A percentile compares a stretch with the other conserved stretches of the same genome.
phyloP scores from a whole-genome alignment of 1,140 invertebrate species.

The Aricia agestis region DNA sequence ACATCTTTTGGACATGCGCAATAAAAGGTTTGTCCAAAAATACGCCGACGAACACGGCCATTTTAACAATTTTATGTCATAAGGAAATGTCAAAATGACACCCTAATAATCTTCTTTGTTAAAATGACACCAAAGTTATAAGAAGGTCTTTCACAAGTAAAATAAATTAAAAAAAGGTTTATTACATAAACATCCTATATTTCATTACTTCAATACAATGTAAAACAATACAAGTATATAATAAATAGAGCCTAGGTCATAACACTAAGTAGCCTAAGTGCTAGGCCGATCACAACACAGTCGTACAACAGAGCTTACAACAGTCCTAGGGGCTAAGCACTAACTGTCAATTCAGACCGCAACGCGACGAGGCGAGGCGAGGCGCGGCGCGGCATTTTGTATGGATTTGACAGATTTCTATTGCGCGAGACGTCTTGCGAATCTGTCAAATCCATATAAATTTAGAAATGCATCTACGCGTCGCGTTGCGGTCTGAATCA shows the following conservation, averaged over 20 bases:
- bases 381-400: too few species aligned
- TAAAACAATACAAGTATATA: conserved; percentile 1
- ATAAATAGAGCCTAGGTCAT: not conserved
- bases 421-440: too few species aligned
- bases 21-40: too few species aligned
- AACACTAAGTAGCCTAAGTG: conserved; percentile 1
- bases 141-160: not conserved
- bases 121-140: not conserved
- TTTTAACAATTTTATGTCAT: not conserved
- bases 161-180: not conserved
- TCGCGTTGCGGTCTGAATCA: too few species aligned
- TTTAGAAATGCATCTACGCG: too few species aligned
- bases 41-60: too few species aligned
- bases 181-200: not conserved
- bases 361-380: too few species aligned
- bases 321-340: too few species aligned
- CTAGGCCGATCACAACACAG: not conserved
- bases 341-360: too few species aligned
- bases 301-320: not conserved
- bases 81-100: not conserved
- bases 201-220: not conserved
- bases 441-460: too few species aligned
- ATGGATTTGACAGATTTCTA: too few species aligned
- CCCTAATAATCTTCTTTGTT: not conserved
- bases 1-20: too few species aligned